A percentile compares a stretch with the other conserved stretches of the same genome.
These are phyloP conservation scores for Mobula birostris DNA, from an alignment of 2,113 vertebrate genomes.

Conservation along the genomic window DNA sequence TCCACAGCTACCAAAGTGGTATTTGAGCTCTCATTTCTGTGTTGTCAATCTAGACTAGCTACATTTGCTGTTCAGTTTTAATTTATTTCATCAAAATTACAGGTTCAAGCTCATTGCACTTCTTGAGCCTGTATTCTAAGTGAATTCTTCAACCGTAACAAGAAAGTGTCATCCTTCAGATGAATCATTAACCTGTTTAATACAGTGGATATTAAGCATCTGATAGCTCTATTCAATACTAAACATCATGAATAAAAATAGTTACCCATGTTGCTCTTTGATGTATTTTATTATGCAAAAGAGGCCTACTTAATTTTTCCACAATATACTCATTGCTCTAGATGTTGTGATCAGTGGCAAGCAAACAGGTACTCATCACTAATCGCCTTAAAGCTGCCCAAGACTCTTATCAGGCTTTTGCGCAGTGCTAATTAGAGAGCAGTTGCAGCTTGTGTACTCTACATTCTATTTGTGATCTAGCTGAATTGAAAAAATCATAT, in stretches of 20 bases:
- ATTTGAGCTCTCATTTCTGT: too few species aligned
- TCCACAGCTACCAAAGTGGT: too few species aligned
- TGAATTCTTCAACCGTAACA: background rate
- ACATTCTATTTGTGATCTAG: too few species aligned
- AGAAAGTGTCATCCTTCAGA: background rate
- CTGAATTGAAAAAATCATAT: too few species aligned
- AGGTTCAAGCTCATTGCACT: background rate
- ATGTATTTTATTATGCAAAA: background rate
- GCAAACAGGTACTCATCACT: background rate
- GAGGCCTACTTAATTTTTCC: background rate
- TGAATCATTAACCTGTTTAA: background rate
- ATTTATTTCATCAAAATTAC: background rate
- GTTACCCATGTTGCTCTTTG: background rate
- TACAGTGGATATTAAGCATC: background rate
- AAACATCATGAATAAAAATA: background rate
- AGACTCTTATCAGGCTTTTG: too few species aligned
- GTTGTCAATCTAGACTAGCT: too few species aligned
- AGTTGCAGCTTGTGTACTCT: too few species aligned
- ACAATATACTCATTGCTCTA: background rate
- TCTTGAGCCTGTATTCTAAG: background rate
- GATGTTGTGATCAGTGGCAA: too few species aligned
- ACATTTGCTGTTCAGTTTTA: too few species aligned
- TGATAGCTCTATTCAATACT: background rate
- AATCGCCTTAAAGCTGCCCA: background rate
- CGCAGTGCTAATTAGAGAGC: too few species aligned